Evolutionary conservation across 2,888 invertebrate genomes (phyloP), one percentile per base, ranked within the genome.

Genomic region (Ctena decussata): DNA sequence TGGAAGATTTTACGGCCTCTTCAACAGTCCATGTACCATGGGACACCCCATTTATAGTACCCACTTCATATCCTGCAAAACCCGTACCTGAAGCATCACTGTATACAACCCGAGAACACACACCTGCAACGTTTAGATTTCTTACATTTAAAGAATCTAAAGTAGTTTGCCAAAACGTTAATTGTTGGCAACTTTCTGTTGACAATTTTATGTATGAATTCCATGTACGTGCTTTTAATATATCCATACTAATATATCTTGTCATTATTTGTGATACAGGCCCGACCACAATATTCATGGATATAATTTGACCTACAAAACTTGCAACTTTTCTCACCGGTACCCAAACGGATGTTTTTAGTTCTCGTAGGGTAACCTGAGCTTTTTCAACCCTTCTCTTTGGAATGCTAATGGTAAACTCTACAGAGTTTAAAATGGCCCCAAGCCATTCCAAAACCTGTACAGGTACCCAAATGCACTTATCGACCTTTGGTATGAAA

Each of bases 221-320:
- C 83, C 86, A 86, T 21, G 57, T 41, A 24, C 27, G 21, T 24
- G 75, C 77, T 0, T 27, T 69, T 12, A 53, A 44, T 30, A 89
- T 77, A 71, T 87, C 83, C 24, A 84, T 65, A 57, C 80, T 86
- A 27, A 86, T 44, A 78, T 60, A 79, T n/a, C n/a, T n/a, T n/a
- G n/a, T n/a, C 89, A 90, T 89, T 24, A 87, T 75, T 57, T 89
- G 85, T 11, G 65, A 37, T 18, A 89, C 71, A 70, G 77, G 74
- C 18, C 89, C 90, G 15, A 89, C n/a, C n/a, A 89, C 89, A 21
- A 81, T 69, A 18, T 76, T 73, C 83, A 88, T 88, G 44, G 84
- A 90, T 39, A 85, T 86, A 21, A 90, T 80, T 49, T 89, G 88
- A 15, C 86, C 87, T 8, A 87, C 85, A 6, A 90, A 35, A 77